A percentile compares a stretch with the other conserved stretches of the same genome.
phyloP scores from a whole-genome alignment of 2,113 vertebrate genomes.

The Centropristis striata region DNA sequence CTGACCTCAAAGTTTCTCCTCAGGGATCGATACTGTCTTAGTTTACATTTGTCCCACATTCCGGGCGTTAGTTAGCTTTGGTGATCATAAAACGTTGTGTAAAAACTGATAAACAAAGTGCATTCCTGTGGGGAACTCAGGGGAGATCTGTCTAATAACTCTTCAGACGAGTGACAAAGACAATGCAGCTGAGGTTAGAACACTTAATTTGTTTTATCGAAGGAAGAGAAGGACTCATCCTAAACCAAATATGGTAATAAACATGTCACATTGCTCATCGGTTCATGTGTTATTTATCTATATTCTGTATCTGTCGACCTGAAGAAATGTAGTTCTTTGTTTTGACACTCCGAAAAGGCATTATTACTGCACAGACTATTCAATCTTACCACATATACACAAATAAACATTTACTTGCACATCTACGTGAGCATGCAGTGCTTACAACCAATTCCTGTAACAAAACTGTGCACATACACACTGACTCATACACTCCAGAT shows the following conservation, averaged over 20 bases:
- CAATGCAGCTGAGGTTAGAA: constrained; percentile 41
- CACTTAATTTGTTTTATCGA: constrained; percentile 46
- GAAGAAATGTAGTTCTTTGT: constrained; percentile 25
- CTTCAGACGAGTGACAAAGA: constrained; percentile 43
- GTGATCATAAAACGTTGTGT: constrained; percentile 43
- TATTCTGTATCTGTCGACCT: neutral
- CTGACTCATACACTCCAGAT: constrained; percentile 19
- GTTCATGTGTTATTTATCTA: neutral
- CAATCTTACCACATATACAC: neutral
- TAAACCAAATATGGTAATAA: constrained; percentile 50
- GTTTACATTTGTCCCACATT: constrained; percentile 55
- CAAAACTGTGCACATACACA: constrained; percentile 3
- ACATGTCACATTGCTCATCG: constrained; percentile 29
- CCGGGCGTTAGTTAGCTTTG: constrained; percentile 21
- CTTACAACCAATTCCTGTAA: neutral
- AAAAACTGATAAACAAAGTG: constrained; percentile 46
- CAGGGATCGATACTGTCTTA: constrained; percentile 23
- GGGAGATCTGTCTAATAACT: constrained; percentile 45
- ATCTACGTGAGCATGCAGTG: neutral
- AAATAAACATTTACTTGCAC: constrained; percentile 16
- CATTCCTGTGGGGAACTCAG: constrained; percentile 51
- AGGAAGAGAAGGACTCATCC: constrained; percentile 14
- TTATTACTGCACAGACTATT: constrained; percentile 5
- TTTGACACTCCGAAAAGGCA: constrained; percentile 9
- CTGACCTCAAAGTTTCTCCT: neutral